phyloP scores from a whole-genome alignment of 2,797 vertebrate species.

The Cygnus olor region DNA sequence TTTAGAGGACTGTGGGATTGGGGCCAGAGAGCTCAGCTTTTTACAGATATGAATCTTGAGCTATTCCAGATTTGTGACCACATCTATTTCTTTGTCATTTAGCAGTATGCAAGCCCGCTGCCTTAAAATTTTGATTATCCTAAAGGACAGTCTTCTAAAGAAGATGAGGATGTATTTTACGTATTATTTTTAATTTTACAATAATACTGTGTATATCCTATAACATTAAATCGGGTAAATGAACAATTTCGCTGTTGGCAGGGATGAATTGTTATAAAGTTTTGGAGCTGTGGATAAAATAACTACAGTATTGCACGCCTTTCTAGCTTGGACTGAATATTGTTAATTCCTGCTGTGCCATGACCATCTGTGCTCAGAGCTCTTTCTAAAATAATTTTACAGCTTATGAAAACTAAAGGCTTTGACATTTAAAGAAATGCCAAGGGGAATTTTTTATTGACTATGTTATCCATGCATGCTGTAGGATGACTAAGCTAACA shows the following conservation, averaged over 20 bases:
- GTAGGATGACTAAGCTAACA: not conserved
- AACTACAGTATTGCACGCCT: not conserved
- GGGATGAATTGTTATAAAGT: not conserved
- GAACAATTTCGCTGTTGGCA: not conserved
- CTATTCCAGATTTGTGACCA: not conserved
- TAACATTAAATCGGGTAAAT: not conserved
- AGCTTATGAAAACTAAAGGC: not conserved
- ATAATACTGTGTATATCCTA: not conserved
- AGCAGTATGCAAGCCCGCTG: not conserved
- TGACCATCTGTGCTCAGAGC: not conserved
- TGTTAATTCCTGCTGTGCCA: slow-evolving; percentile 9
- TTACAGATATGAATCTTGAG: not conserved
- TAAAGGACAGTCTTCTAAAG: not conserved
- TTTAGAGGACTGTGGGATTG: not conserved
- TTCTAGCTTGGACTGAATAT: not conserved
- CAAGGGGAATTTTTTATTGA: not conserved
- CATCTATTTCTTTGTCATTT: not conserved
- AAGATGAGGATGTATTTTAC: not conserved
- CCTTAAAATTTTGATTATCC: not conserved
- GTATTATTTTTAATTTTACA: not conserved
- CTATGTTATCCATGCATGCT: not conserved
- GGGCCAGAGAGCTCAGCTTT: not conserved
- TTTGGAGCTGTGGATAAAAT: not conserved
- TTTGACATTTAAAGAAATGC: slow-evolving; percentile 17
- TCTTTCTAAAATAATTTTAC: slow-evolving; percentile 18